Percentiles rank a stretch among this genome's conserved stretches.
Evolutionary conservation across 2,797 vertebrate genomes (phyloP).

Genomic region (Platalea minor): DNA sequence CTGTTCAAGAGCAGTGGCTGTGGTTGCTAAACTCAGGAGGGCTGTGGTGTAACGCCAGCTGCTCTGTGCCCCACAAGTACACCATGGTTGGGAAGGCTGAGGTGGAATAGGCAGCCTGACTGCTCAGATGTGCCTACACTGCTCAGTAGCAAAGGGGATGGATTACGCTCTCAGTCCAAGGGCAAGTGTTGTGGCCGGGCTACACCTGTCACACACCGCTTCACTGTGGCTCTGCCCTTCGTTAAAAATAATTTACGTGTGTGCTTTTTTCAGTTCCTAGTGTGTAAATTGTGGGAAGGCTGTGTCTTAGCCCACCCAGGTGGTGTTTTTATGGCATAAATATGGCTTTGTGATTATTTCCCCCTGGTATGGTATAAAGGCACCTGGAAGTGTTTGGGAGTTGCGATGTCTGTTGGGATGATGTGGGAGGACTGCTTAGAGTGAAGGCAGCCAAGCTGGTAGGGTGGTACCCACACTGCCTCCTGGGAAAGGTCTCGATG

Average conservation of each 20-base stretch:
- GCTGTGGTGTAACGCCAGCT: neutral
- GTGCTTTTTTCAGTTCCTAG: neutral
- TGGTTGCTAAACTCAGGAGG: neutral
- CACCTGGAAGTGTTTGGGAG: neutral
- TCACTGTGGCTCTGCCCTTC: neutral
- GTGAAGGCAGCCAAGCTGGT: neutral
- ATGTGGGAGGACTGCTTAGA: neutral
- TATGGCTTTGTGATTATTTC: neutral
- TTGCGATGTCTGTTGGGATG: neutral
- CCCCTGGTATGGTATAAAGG: neutral
- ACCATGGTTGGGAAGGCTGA: rapidly evolving
- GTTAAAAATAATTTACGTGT: neutral
- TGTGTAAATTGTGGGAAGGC: neutral
- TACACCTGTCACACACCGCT: neutral
- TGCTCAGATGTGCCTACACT: neutral
- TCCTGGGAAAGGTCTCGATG: neutral
- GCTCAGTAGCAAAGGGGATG: neutral
- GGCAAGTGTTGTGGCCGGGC: neutral
- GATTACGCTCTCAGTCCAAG: neutral
- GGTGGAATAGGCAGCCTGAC: neutral
- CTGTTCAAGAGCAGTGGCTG: neutral
- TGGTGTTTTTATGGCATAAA: neutral
- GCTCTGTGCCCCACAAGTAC: neutral
- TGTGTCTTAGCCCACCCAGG: neutral
- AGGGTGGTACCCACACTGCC: neutral